Conservation (phyloP, 1,140 invertebrate genomes). For the Magallana gigas region DNA sequence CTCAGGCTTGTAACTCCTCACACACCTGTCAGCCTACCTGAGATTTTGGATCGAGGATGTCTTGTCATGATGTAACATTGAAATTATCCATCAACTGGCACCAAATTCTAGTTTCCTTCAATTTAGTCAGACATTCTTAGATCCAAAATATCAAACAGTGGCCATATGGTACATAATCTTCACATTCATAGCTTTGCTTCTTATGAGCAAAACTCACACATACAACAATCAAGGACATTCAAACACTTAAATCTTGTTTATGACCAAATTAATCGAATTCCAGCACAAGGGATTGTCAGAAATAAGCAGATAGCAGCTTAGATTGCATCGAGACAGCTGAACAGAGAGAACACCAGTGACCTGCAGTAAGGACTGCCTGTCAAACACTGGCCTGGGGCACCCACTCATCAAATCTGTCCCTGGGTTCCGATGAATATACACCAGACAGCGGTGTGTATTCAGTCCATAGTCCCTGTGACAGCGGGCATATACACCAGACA, state of each 20-base stretch:
- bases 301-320: neutral
- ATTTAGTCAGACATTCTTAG: neutral
- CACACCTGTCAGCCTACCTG: neutral
- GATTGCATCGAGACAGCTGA: neutral
- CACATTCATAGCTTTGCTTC: neutral
- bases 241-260: neutral
- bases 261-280: neutral
- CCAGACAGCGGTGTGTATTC: neutral
- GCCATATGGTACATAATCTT: conserved; percentile 1
- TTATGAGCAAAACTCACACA: neutral
- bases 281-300: neutral
- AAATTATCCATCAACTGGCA: neutral
- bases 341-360: conserved; percentile 4
- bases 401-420: neutral
- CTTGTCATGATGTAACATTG: neutral
- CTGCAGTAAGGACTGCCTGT: neutral
- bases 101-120: neutral
- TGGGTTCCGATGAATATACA: neutral
- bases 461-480: too few species aligned
- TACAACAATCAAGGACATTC: neutral
- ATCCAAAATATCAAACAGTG: neutral
- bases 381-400: conserved; percentile 20
- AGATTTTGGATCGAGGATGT: conserved; percentile 7
- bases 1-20: conserved; percentile 3
- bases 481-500: too few species aligned